Percentiles rank a stretch among this genome's conserved stretches.
These are phyloP conservation scores for Sinotaia quadrata DNA, from an alignment of 2,888 invertebrate genomes.

Conservation along the genomic window DNA sequence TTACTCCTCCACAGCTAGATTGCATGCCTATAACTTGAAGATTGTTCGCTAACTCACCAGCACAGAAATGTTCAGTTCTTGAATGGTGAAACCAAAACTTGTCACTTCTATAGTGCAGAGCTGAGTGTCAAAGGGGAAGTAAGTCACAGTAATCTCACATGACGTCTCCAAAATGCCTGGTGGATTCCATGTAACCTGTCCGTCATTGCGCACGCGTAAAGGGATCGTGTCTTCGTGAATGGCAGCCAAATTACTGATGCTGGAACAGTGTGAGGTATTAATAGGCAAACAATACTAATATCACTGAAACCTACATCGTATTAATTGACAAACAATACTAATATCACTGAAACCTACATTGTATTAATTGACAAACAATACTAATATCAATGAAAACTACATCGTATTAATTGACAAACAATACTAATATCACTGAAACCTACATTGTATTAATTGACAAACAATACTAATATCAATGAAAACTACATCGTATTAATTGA, in stretches of 20 bases:
- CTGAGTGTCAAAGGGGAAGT: slow-evolving; percentile 44
- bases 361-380: too few species aligned
- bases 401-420: too few species aligned
- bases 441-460: too few species aligned
- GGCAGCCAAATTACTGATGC: slow-evolving; percentile 30
- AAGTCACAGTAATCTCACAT: slow-evolving; percentile 41
- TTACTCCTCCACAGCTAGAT: too few species aligned
- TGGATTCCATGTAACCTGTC: slow-evolving; percentile 39
- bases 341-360: not conserved
- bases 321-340: not conserved
- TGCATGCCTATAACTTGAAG: too few species aligned
- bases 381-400: too few species aligned
- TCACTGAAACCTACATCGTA: not conserved
- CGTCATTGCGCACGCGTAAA: slow-evolving; percentile 26
- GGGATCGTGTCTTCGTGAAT: slow-evolving; percentile 37
- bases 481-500: too few species aligned
- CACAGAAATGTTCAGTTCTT: slow-evolving; percentile 19
- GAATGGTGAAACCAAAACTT: slow-evolving; percentile 22
- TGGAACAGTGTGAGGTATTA: slow-evolving; percentile 11
- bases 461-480: too few species aligned
- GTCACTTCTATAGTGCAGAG: slow-evolving; percentile 22
- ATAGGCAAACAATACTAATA: not conserved
- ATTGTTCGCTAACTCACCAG: too few species aligned
- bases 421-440: too few species aligned
- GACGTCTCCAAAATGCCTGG: slow-evolving; percentile 36